phyloP scores from a whole-genome alignment of 1,140 invertebrate genomes.

The Drosophila parvula region DNA sequence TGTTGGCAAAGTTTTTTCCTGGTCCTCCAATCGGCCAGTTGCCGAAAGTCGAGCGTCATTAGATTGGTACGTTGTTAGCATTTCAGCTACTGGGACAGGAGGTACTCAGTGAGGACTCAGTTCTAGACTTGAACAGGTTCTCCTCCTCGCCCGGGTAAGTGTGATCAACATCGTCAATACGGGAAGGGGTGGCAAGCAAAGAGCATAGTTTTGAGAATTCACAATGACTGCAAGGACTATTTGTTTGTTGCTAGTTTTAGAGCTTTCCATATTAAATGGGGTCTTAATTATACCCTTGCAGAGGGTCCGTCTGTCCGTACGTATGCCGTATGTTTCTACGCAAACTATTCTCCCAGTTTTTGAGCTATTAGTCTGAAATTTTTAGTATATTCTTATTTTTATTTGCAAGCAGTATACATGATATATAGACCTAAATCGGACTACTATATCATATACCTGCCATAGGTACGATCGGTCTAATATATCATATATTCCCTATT shows the following conservation, averaged over 20 bases:
- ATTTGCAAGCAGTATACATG: too few relatives aligned
- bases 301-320: too few relatives aligned
- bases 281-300: not conserved
- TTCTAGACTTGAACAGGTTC: not conserved
- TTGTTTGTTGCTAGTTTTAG: not conserved
- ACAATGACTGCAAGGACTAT: not conserved
- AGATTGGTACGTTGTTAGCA: conserved; percentile 48
- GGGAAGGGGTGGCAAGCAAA: not conserved
- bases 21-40: conserved; percentile 52
- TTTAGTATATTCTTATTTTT: too few relatives aligned
- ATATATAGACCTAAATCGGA: too few relatives aligned
- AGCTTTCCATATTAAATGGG: not conserved
- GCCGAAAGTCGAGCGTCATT: conserved; percentile 68
- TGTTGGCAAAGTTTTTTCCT: conserved; percentile 48
- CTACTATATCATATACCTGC: too few relatives aligned
- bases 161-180: not conserved
- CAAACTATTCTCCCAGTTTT: too few relatives aligned
- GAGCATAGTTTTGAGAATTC: not conserved
- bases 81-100: conserved; percentile 15
- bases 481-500: too few relatives aligned
- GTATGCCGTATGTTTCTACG: too few relatives aligned
- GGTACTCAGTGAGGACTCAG: conserved; percentile 24
- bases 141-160: not conserved
- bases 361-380: too few relatives aligned
- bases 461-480: too few relatives aligned